phyloP scores from a whole-genome alignment of 2,888 invertebrate species.

The Zaprionus lineosus region DNA sequence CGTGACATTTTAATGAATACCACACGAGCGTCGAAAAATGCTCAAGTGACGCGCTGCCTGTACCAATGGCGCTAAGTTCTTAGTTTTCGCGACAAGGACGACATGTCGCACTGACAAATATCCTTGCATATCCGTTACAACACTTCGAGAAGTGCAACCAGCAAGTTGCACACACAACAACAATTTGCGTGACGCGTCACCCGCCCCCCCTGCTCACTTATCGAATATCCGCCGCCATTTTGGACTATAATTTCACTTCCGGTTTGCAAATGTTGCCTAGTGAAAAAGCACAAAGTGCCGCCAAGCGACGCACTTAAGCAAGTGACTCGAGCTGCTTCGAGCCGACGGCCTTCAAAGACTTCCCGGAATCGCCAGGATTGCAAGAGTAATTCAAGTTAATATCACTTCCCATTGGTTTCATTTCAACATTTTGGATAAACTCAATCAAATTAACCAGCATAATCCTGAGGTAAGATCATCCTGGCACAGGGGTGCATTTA shows the following conservation, averaged over 20 bases:
- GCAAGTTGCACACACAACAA: conserved; percentile 30
- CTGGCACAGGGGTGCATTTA: too few relatives aligned
- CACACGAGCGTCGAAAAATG: conserved; percentile 23
- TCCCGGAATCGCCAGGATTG: too few relatives aligned
- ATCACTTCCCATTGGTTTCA: not conserved
- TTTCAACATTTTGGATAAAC: conserved; percentile 63
- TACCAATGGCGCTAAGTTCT: conserved; percentile 48
- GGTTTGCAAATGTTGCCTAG: conserved; percentile 43
- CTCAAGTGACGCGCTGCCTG: conserved; percentile 33
- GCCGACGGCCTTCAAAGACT: too few relatives aligned
- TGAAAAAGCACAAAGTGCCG: conserved; percentile 28
- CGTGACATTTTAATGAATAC: conserved; percentile 3
- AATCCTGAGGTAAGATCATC: conserved; percentile 68
- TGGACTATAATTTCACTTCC: conserved; percentile 67
- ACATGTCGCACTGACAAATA: conserved; percentile 63
- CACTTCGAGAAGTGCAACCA: conserved; percentile 20
- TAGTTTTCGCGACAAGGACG: conserved; percentile 6
- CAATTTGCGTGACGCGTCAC: conserved; percentile 55
- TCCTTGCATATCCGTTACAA: conserved; percentile 67
- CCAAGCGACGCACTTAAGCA: conserved; percentile 11
- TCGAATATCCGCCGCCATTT: conserved; percentile 65
- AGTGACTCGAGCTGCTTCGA: conserved; percentile 23
- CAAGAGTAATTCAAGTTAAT: not conserved
- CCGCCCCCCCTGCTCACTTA: conserved; percentile 35
- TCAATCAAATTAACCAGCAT: conserved; percentile 54